These are phyloP conservation scores for Gastrophryne carolinensis DNA, from an alignment of 2,797 vertebrate genomes.

Conservation along the genomic window DNA sequence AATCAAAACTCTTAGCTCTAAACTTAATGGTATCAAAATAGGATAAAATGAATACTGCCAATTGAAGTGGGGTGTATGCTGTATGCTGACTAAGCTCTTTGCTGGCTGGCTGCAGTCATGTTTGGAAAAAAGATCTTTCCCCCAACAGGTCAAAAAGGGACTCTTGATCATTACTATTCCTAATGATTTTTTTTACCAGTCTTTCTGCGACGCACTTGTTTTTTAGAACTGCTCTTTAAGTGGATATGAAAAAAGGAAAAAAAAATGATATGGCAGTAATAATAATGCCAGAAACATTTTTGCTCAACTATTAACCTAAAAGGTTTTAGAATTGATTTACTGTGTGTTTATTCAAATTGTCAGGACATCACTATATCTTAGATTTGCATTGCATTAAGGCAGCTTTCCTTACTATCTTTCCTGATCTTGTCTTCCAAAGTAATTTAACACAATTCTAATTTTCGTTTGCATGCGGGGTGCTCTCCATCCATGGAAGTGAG, in stretches of 20 bases:
- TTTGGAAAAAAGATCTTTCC: no score
- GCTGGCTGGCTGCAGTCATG: no score
- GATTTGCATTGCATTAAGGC: constrained; percentile 66
- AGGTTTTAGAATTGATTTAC: constrained; percentile 62
- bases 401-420: constrained; percentile 59
- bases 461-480: constrained; percentile 67
- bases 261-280: constrained; percentile 42
- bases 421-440: constrained; percentile 67
- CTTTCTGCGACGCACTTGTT: no score
- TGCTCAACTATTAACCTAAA: constrained; percentile 55
- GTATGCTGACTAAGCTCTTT: no score
- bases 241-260: background rate
- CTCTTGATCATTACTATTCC: no score
- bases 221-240: constrained; percentile 28
- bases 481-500: constrained; percentile 69
- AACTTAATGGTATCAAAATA: no score
- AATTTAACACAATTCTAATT: constrained; percentile 78
- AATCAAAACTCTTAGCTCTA: no score
- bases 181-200: no score
- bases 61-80: no score
- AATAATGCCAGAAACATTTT: constrained; percentile 44
- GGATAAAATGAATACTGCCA: no score
- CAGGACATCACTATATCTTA: constrained; percentile 66
- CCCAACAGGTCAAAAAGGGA: no score
- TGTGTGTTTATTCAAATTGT: constrained; percentile 60